Conservation (phyloP, 2,797 vertebrate genomes). For the Brachyalestes nurse region DNA sequence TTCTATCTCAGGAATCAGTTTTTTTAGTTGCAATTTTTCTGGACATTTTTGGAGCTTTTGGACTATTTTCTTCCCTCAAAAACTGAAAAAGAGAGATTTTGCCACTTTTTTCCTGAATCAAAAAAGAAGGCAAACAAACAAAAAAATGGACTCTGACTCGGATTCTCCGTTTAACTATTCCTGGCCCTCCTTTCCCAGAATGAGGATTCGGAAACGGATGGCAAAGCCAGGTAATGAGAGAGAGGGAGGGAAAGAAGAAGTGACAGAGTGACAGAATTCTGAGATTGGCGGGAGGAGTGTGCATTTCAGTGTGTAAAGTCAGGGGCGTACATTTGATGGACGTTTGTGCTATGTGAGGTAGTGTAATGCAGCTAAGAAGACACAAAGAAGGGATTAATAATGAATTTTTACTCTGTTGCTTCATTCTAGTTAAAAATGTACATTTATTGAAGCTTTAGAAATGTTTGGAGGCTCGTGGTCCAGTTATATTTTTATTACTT, state of each 20-base stretch:
- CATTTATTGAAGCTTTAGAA: too few relatives aligned
- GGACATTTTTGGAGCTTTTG: not conserved
- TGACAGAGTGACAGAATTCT: not conserved
- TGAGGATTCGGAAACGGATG: slow-evolving; percentile 90
- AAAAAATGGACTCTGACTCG: slow-evolving; percentile 88
- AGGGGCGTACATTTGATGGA: too few relatives aligned
- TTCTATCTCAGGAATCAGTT: slow-evolving; percentile 36
- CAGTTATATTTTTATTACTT: too few relatives aligned
- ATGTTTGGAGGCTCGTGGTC: too few relatives aligned
- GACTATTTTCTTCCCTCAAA: not conserved
- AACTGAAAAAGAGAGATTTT: not conserved
- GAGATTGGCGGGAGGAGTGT: not conserved
- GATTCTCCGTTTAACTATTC: slow-evolving; percentile 99
- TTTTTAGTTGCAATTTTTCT: slow-evolving; percentile 7
- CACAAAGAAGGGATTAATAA: too few relatives aligned
- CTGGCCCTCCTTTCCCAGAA: slow-evolving; percentile 96
- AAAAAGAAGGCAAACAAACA: slow-evolving; percentile 43
- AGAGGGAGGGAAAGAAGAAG: not conserved
- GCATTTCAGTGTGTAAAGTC: not conserved
- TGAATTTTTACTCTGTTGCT: too few relatives aligned
- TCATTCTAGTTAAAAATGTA: too few relatives aligned
- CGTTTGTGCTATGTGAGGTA: too few relatives aligned
- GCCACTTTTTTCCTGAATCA: slow-evolving; percentile 34
- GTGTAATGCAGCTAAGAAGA: too few relatives aligned
- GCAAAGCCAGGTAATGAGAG: slow-evolving; percentile 87